Conservation (phyloP, 1,140 invertebrate genomes). For the Lithobius niger region DNA sequence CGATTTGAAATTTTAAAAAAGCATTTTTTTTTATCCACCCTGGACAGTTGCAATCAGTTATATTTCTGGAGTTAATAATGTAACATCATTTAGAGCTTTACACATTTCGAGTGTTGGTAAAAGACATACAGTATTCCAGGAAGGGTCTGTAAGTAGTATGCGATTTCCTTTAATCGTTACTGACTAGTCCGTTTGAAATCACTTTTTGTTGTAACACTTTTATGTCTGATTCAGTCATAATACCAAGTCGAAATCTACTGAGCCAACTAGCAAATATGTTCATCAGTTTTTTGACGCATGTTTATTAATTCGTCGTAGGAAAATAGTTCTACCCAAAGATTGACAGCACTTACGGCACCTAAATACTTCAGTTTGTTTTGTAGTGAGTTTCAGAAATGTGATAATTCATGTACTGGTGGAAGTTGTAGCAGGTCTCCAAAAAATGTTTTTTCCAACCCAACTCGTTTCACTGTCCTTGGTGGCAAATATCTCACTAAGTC, state of each 20-base stretch:
- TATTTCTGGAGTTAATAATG: no score
- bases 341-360: no score
- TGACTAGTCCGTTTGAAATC: neutral
- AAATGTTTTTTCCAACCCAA: neutral
- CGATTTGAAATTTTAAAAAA: no score
- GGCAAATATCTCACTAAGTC: slow-evolving; percentile 5
- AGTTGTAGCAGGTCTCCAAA: slow-evolving; percentile 2
- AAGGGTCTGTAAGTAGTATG: neutral
- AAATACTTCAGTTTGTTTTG: neutral
- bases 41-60: no score
- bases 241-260: neutral
- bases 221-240: neutral
- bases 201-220: neutral
- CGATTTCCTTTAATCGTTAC: neutral
- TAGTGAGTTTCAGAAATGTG: neutral
- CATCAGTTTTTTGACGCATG: neutral
- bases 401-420: neutral
- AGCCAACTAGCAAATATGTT: neutral
- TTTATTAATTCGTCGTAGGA: slow-evolving; percentile 6
- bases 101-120: no score
- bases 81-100: no score
- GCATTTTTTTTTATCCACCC: no score
- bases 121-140: neutral
- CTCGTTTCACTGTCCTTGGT: neutral
- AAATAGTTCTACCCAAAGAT: slow-evolving; percentile 7